These are phyloP conservation scores for Herminia tarsipennalis DNA, from an alignment of 2,888 invertebrate species.

Conservation along the genomic window DNA sequence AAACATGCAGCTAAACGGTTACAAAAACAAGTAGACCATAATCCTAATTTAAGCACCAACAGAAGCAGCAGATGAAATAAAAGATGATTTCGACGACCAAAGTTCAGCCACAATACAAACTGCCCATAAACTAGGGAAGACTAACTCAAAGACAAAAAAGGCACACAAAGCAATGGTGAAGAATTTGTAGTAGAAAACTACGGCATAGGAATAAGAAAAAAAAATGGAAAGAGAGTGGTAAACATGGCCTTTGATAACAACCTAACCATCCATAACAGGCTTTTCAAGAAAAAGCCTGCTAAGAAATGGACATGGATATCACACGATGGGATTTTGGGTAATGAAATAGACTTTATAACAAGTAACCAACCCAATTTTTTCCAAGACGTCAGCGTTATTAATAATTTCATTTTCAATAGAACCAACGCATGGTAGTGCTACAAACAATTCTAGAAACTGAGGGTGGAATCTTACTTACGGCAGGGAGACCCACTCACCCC, in stretches of 20 bases:
- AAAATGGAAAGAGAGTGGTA: slow-evolving; percentile 3
- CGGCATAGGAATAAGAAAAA: background rate
- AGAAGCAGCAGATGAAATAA: too few relatives aligned
- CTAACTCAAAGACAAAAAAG: too few relatives aligned
- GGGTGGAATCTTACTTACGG: background rate
- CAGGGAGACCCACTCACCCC: too few relatives aligned
- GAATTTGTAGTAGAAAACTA: background rate
- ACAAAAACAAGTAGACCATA: too few relatives aligned
- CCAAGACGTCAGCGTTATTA: background rate
- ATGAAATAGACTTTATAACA: slow-evolving; percentile 4
- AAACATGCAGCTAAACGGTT: too few relatives aligned
- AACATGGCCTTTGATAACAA: background rate
- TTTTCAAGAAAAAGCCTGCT: background rate
- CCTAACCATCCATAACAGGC: background rate
- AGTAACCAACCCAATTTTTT: background rate
- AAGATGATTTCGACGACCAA: too few relatives aligned
- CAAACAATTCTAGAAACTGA: background rate
- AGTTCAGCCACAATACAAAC: too few relatives aligned
- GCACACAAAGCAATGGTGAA: background rate
- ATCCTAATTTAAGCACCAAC: too few relatives aligned
- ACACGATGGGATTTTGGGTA: background rate
- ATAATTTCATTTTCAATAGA: too few relatives aligned
- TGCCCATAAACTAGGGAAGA: too few relatives aligned
- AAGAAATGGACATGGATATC: slow-evolving; percentile 3
- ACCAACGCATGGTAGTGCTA: background rate